phyloP scores from a whole-genome alignment of 2,113 vertebrate species.

The Buteo buteo region DNA sequence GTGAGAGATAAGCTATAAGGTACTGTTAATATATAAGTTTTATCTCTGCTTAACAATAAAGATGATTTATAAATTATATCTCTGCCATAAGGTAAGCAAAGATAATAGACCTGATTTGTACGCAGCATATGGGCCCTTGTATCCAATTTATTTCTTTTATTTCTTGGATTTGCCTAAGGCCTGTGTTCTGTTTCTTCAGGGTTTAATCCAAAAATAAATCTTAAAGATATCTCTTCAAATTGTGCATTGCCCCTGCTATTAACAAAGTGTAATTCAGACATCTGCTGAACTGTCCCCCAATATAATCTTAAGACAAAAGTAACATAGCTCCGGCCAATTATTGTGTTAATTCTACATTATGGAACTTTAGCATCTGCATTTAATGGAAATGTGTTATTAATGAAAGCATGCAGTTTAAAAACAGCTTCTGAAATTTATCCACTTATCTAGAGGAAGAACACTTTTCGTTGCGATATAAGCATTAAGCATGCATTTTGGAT shows the following conservation, averaged over 20 bases:
- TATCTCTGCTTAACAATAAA: slow-evolving; percentile 52
- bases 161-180: slow-evolving; percentile 43
- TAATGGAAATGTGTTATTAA: neutral
- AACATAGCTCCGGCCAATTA: neutral
- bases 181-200: slow-evolving; percentile 25
- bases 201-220: slow-evolving; percentile 31
- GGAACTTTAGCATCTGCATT: neutral
- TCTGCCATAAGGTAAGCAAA: slow-evolving; percentile 58
- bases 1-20: slow-evolving; percentile 37
- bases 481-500: neutral
- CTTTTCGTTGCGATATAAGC: neutral
- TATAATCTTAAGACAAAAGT: slow-evolving; percentile 33
- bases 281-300: slow-evolving; percentile 34
- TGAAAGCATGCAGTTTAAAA: neutral
- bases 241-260: slow-evolving; percentile 12
- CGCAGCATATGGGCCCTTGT: slow-evolving; percentile 45
- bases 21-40: slow-evolving; percentile 36
- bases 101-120: slow-evolving; percentile 71
- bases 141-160: slow-evolving; percentile 49
- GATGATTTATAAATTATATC: slow-evolving; percentile 37
- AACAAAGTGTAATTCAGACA: slow-evolving; percentile 57
- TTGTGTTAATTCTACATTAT: neutral
- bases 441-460: neutral
- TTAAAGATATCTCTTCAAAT: slow-evolving; percentile 31
- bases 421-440: neutral